These are phyloP conservation scores for Cyphomyrus discorhynchus DNA, from an alignment of 2,113 vertebrate genomes.

Conservation along the genomic window DNA sequence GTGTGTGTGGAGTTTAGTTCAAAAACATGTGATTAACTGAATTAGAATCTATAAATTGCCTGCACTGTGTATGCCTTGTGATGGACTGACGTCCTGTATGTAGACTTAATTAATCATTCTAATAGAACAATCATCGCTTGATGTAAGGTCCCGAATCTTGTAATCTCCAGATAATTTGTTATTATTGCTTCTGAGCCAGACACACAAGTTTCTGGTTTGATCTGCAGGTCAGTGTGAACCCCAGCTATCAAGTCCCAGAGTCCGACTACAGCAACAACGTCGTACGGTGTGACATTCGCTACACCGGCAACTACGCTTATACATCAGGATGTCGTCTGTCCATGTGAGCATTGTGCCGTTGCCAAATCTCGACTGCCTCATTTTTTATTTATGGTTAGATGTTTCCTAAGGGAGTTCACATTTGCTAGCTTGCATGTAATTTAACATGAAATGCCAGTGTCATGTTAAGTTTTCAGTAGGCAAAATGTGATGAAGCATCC, in stretches of 20 bases:
- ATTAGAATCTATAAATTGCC: not conserved
- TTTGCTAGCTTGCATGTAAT: not conserved
- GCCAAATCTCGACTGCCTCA: too few relatives aligned
- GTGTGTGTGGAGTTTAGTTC: not conserved
- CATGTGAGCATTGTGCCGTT: conserved; percentile 38
- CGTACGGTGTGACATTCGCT: conserved; percentile 63
- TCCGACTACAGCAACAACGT: conserved; percentile 69
- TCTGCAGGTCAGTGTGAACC: conserved; percentile 66
- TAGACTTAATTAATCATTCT: not conserved
- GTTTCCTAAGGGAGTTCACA: not conserved
- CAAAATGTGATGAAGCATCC: not conserved
- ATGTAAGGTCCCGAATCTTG: not conserved
- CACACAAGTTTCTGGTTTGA: not conserved
- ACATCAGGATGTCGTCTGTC: conserved; percentile 58
- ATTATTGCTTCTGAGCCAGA: not conserved
- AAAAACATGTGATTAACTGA: not conserved
- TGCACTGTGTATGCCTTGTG: not conserved
- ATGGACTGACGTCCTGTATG: not conserved
- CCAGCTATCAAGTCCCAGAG: conserved; percentile 63
- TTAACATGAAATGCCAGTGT: not conserved
- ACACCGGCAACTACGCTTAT: conserved; percentile 60
- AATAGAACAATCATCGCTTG: not conserved
- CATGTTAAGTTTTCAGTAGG: not conserved
- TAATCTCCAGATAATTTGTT: not conserved
- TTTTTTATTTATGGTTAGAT: not conserved